phyloP scores from a whole-genome alignment of 2,888 invertebrate genomes.

The Lypha dubia region DNA sequence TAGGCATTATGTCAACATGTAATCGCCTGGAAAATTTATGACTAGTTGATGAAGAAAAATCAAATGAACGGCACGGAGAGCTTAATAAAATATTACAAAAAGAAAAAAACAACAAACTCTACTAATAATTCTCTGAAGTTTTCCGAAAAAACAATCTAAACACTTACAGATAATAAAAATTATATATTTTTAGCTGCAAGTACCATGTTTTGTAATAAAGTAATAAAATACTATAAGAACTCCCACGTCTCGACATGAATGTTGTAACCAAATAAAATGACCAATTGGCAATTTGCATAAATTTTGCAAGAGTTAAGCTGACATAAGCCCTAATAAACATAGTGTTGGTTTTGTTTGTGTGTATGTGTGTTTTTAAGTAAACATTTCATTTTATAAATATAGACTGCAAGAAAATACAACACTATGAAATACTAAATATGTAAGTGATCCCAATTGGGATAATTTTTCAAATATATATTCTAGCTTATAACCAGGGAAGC shows the following conservation, averaged over 20 bases:
- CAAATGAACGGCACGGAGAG: not conserved
- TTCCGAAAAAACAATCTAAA: slow-evolving; percentile 55
- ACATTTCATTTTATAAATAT: no score
- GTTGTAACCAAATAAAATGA: slow-evolving; percentile 36
- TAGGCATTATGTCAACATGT: slow-evolving; percentile 69
- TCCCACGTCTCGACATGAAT: slow-evolving; percentile 36
- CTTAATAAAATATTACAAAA: no score
- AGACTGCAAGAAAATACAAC: not conserved
- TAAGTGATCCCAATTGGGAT: no score
- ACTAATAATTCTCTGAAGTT: slow-evolving; percentile 51
- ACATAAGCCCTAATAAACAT: slow-evolving; percentile 50
- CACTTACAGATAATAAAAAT: slow-evolving; percentile 20
- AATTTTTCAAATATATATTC: no score
- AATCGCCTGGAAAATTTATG: slow-evolving; percentile 67
- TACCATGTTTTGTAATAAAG: slow-evolving; percentile 39
- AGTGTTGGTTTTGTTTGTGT: not conserved
- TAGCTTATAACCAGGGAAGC: no score
- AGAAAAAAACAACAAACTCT: not conserved
- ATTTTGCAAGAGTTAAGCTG: slow-evolving; percentile 39
- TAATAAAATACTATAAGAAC: slow-evolving; percentile 55
- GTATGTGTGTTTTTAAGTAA: slow-evolving; percentile 10
- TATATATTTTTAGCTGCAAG: slow-evolving; percentile 37
- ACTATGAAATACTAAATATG: not conserved
- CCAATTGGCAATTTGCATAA: slow-evolving; percentile 46
- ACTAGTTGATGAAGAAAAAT: slow-evolving; percentile 32